phyloP scores from a whole-genome alignment of 2,797 vertebrate genomes.

The Masticophis lateralis region DNA sequence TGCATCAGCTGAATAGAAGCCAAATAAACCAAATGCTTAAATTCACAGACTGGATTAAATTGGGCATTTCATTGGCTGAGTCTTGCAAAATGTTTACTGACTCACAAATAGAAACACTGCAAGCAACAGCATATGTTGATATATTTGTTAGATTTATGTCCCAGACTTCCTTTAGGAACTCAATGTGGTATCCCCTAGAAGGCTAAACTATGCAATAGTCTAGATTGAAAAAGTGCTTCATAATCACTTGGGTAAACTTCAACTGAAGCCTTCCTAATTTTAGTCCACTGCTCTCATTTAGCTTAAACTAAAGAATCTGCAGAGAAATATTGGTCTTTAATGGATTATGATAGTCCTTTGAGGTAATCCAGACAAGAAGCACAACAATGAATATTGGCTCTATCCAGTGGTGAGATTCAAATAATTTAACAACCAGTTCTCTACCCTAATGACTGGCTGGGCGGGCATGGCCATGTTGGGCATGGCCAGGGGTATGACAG shows the following conservation, averaged over 20 bases:
- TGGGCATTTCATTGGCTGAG: neutral
- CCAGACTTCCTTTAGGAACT: neutral
- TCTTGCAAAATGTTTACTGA: neutral
- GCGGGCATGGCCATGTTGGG: no score
- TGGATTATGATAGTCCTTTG: neutral
- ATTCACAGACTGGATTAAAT: neutral
- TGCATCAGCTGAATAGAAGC: conserved; percentile 1
- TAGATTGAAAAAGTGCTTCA: neutral
- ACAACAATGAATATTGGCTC: neutral
- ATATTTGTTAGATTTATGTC: neutral
- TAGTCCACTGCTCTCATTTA: neutral
- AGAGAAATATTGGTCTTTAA: neutral
- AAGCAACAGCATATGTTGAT: neutral
- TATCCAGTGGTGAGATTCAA: neutral
- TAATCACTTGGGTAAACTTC: neutral
- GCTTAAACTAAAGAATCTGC: neutral
- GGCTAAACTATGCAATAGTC: neutral
- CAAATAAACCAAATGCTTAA: neutral
- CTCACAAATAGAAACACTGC: neutral
- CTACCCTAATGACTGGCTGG: no score
- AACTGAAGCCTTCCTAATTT: neutral
- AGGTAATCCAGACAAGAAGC: neutral
- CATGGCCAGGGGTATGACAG: no score
- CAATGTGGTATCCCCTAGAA: neutral
- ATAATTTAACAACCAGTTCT: no score